These are phyloP conservation scores for Stenodema calcarata DNA, from an alignment of 2,888 invertebrate genomes.

Conservation along the genomic window DNA sequence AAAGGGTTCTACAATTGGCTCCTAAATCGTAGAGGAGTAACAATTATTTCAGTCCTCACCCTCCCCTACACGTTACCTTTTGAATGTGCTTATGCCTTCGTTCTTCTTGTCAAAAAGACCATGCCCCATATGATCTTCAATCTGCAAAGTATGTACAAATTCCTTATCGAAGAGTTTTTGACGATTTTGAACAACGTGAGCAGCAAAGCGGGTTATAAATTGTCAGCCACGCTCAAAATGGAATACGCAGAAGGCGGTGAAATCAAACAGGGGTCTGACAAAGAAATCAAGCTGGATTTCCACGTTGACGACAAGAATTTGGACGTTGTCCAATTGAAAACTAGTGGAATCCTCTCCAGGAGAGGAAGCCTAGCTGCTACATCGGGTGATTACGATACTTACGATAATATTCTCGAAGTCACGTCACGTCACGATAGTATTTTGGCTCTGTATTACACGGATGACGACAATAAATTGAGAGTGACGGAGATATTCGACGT, in stretches of 20 bases:
- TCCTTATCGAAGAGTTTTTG: conserved; percentile 16
- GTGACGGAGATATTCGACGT: conserved; percentile 90
- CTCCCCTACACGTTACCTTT: conserved; percentile 88
- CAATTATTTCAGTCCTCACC: conserved; percentile 78
- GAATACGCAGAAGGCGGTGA: conserved; percentile 22
- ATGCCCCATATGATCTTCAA: conserved; percentile 33
- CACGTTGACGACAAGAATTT: conserved; percentile 30
- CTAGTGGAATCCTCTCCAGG: conserved; percentile 59
- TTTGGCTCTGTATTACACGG: conserved; percentile 90
- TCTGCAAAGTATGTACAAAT: conserved; percentile 5
- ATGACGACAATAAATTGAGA: conserved; percentile 84
- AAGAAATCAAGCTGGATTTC: conserved; percentile 28
- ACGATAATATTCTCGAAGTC: conserved; percentile 66
- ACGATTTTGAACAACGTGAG: conserved; percentile 16
- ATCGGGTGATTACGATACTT: conserved; percentile 62
- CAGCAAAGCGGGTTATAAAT: conserved; percentile 33
- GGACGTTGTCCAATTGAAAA: conserved; percentile 8
- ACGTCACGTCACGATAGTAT: conserved; percentile 86
- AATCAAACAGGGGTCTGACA: background rate
- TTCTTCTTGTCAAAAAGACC: conserved; percentile 69
- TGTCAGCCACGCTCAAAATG: conserved; percentile 29
- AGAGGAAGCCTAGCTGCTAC: conserved; percentile 61
- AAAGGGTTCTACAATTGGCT: conserved; percentile 90
- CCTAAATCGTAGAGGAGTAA: conserved; percentile 82
- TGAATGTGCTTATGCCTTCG: conserved; percentile 85